Conservation (phyloP, 2,888 invertebrate genomes). For the Drosophila kokeensis region DNA sequence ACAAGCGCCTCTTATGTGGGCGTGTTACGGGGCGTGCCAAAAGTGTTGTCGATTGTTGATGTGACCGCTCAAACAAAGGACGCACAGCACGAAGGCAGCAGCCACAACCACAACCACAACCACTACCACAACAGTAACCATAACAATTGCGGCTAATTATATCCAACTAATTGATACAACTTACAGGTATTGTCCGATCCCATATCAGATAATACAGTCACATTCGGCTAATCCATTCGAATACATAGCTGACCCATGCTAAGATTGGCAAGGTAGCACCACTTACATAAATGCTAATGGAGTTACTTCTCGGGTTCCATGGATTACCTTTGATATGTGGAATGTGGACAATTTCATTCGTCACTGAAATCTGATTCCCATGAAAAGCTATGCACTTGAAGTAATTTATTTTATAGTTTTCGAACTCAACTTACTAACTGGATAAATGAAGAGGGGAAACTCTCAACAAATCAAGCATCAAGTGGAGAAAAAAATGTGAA, state of each 20-base stretch:
- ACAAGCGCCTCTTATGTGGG: conserved; percentile 58
- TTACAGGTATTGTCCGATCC: not conserved
- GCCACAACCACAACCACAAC: conserved; percentile 1
- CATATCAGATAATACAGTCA: not conserved
- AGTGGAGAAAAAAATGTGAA: conserved; percentile 16
- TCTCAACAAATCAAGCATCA: conserved; percentile 41
- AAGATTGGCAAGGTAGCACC: not conserved
- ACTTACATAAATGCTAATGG: not conserved
- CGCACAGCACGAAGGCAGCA: conserved; percentile 1
- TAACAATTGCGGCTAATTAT: conserved; percentile 43
- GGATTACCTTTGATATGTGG: not conserved
- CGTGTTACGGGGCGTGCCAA: conserved; percentile 34
- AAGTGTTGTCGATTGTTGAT: conserved; percentile 48
- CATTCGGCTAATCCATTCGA: not conserved
- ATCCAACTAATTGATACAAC: not conserved
- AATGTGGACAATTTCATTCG: not conserved
- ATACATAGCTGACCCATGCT: not conserved
- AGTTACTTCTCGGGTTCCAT: not conserved
- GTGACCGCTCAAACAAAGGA: conserved; percentile 33
- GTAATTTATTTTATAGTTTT: conserved; percentile 1
- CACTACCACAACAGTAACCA: conserved; percentile 4
- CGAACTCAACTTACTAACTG: conserved; percentile 1
- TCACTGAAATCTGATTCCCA: not conserved
- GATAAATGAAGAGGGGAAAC: not conserved
- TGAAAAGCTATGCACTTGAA: not conserved